These are phyloP conservation scores for Amblyornis subalaris DNA, from an alignment of 2,113 vertebrate genomes.

Conservation along the genomic window DNA sequence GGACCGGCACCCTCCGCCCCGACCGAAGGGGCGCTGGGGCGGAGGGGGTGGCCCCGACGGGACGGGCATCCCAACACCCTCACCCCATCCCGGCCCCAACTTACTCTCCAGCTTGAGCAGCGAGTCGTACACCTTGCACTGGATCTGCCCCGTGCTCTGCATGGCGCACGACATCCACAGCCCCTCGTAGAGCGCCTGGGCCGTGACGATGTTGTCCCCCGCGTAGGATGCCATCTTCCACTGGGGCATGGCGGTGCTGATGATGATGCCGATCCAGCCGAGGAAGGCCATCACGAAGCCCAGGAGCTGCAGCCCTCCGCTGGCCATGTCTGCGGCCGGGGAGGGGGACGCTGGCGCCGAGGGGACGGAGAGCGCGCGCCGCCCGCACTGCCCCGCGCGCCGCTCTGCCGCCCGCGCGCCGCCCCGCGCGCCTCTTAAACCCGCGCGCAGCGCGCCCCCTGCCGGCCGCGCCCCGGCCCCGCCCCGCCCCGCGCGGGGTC, in stretches of 20 bases:
- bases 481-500: neutral
- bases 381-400: neutral
- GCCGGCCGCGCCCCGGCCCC: neutral
- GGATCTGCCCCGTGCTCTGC: constrained; percentile 82
- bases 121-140: constrained; percentile 80
- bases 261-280: constrained; percentile 77
- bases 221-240: constrained; percentile 85
- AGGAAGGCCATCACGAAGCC: constrained; percentile 81
- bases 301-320: constrained; percentile 81
- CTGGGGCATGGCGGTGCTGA: constrained; percentile 82
- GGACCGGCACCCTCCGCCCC: neutral
- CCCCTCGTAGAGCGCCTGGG: constrained; percentile 85
- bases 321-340: constrained; percentile 75
- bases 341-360: neutral
- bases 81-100: neutral
- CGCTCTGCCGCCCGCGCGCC: neutral
- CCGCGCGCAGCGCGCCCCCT: constrained; percentile 33
- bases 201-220: constrained; percentile 84
- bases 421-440: constrained; percentile 45
- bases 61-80: neutral
- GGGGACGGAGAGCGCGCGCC: rapidly evolving
- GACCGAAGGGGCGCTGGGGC: rapidly evolving
- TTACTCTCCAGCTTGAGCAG: constrained; percentile 84
- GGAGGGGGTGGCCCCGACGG: neutral
- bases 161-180: constrained; percentile 87